A percentile compares a stretch with the other conserved stretches of the same genome.
Conservation (phyloP, 2,797 vertebrate species). For the Mallotus villosus region DNA sequence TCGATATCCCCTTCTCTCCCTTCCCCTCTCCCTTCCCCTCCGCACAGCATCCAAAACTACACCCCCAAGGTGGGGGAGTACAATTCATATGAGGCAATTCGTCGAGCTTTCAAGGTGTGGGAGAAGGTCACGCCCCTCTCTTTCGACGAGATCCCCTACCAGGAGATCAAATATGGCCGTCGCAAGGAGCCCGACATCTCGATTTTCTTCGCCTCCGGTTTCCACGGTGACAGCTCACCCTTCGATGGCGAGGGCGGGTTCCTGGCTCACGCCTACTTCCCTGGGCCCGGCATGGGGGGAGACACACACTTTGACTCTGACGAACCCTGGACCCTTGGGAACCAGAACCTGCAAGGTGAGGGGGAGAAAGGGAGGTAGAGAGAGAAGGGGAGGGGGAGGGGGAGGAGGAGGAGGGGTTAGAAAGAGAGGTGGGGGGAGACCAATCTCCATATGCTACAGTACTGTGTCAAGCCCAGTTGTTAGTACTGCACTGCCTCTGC, state of each 20-base stretch:
- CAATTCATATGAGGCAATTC: constrained; percentile 84
- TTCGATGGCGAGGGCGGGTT: constrained; percentile 93
- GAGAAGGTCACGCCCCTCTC: constrained; percentile 83
- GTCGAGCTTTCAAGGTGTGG: constrained; percentile 89
- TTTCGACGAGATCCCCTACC: constrained; percentile 90
- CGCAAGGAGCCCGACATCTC: constrained; percentile 93
- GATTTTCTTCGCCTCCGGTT: constrained; percentile 94
- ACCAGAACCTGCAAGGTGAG: constrained; percentile 86
- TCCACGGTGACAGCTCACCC: constrained; percentile 95
- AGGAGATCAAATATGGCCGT: constrained; percentile 86
- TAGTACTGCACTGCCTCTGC: background rate
- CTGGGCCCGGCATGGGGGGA: constrained; percentile 92
- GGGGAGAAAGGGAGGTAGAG: background rate
- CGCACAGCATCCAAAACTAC: constrained; percentile 91
- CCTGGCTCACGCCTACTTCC: constrained; percentile 94
- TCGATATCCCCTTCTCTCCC: too few relatives aligned
- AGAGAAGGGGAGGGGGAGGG: background rate
- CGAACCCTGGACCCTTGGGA: constrained; percentile 94
- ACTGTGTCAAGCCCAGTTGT: too few relatives aligned
- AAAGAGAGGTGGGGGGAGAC: background rate
- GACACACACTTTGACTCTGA: constrained; percentile 94
- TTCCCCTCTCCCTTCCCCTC: background rate
- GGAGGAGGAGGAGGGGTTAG: background rate
- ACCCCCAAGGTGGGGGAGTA: constrained; percentile 91
- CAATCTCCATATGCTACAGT: background rate